Evolutionary conservation across 2,797 vertebrate species (phyloP), one percentile per base, ranked within the genome.

Genomic region (Picus viridis): DNA sequence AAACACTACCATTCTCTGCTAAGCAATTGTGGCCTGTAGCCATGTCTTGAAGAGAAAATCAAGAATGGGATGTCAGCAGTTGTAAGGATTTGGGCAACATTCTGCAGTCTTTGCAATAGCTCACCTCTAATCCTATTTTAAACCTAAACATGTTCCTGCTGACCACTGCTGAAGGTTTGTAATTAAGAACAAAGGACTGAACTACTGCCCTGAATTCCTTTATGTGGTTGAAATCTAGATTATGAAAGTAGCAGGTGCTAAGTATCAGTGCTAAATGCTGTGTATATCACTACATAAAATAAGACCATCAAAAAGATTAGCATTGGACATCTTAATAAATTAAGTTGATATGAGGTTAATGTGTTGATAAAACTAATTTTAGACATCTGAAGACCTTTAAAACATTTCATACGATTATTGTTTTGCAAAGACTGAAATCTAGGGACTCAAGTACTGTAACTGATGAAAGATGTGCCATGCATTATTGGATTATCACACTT

Each of bases 251-350:
- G 97, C 98, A 97, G 98, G 98, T 98, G 98, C 98, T 98, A 98
- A 98, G 97, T 98, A 97, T 98, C 98, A 98, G 97, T 98, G 97
- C 98, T 98, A 98, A 98, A 98, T 98, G 98, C 98, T 98, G 97
- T 98, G 98, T 98, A 98, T 97, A 98, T 98, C 98, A 98, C 97
- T 97, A 98, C 96, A 89, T 98, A 98, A 94, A 97, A 97, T 97
- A 97, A 98, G 97, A 98, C 97, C 92, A 97, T 96, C 91, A 96
- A 96, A 97, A 97, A 95, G 96, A 97, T 98, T 98, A 98, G 97
- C 97, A 97, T 98, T 97, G 98, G 98, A 98, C 97, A 97, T 97
- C 97, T 98, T 97, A 98, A 98, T 97, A 97, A 98, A 97, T 98
- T 98, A 97, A 98, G 97, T 98, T 98, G 97, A 98, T 97, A 98